Conservation (phyloP, 1,140 invertebrate species). For the Papilio machaon region DNA sequence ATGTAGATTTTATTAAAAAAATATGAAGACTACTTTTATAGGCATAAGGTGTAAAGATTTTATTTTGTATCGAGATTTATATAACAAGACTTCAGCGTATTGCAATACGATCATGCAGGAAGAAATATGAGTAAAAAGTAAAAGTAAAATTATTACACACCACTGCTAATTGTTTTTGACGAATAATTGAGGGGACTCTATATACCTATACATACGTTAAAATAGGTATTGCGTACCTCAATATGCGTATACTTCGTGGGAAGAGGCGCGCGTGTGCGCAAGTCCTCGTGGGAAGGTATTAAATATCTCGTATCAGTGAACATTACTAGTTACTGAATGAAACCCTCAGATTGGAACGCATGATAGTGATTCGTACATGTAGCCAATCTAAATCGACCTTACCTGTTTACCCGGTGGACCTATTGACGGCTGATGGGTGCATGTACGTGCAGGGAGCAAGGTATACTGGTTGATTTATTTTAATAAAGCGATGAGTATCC, state of each 20-base stretch:
- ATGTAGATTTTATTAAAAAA: too few relatives aligned
- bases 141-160: background rate
- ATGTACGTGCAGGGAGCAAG: conserved; percentile 50
- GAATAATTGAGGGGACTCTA: background rate
- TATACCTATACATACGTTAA: background rate
- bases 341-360: conserved; percentile 63
- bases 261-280: conserved; percentile 64
- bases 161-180: conserved; percentile 3
- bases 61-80: too few relatives aligned
- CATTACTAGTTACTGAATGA: conserved; percentile 65
- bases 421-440: background rate
- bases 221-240: conserved; percentile 4
- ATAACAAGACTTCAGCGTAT: too few relatives aligned
- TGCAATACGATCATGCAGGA: too few relatives aligned
- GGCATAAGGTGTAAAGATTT: too few relatives aligned
- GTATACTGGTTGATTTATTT: conserved; percentile 64
- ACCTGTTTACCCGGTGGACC: conserved; percentile 39
- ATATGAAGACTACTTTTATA: background rate
- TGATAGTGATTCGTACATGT: conserved; percentile 65
- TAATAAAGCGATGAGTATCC: conserved; percentile 74
- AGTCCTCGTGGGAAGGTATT: conserved; percentile 79
- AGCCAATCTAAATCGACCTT: conserved; percentile 56
- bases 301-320: conserved; percentile 70
- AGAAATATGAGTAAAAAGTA: too few relatives aligned
- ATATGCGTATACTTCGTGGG: conserved; percentile 20